Conservation (phyloP, 2,888 invertebrate genomes). For the Mesoligia furuncula region DNA sequence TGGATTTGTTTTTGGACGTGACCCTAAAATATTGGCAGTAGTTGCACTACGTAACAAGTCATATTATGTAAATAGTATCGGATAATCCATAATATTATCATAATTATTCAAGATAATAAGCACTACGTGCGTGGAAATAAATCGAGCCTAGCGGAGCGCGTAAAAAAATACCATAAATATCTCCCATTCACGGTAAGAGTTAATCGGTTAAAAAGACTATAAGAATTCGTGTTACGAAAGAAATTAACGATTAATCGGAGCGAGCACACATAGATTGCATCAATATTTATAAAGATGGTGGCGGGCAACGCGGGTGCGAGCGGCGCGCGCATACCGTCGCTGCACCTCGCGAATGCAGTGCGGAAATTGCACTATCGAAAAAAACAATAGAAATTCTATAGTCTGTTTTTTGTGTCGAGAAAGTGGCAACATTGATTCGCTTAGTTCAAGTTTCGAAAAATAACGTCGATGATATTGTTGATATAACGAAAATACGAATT, state of each 20-base stretch:
- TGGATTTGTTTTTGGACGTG: background rate
- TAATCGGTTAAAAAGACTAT: constrained; percentile 61
- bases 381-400: constrained; percentile 63
- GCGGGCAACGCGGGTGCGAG: constrained; percentile 69
- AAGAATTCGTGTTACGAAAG: constrained; percentile 80
- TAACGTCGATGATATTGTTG: constrained; percentile 57
- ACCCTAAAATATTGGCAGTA: constrained; percentile 17
- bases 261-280: constrained; percentile 85
- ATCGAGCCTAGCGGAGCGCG: constrained; percentile 27
- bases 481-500: constrained; percentile 50
- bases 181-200: constrained; percentile 61
- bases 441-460: constrained; percentile 57
- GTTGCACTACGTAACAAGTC: constrained; percentile 27
- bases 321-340: constrained; percentile 79
- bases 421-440: constrained; percentile 64
- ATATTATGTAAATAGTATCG: constrained; percentile 53
- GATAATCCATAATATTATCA: constrained; percentile 40
- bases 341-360: constrained; percentile 85
- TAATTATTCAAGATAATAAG: constrained; percentile 45
- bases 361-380: constrained; percentile 72
- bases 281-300: constrained; percentile 87
- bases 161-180: constrained; percentile 51
- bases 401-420: constrained; percentile 61
- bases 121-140: constrained; percentile 47
- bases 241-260: constrained; percentile 85